Evolutionary conservation across 2,888 invertebrate genomes (phyloP).

Genomic region (Reticulitermes lucifugus): DNA sequence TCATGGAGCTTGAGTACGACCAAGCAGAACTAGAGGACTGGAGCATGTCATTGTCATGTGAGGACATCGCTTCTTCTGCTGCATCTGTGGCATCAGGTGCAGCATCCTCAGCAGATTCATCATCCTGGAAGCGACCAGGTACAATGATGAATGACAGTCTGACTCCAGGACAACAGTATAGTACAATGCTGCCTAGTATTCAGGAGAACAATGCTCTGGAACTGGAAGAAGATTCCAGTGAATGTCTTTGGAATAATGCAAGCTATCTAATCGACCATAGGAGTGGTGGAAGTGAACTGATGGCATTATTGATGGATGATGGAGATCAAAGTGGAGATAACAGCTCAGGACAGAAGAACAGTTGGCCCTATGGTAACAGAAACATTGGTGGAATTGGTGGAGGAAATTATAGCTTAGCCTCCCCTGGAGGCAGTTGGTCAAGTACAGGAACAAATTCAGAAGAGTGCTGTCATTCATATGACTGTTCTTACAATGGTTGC

Average conservation of each 20-base stretch:
- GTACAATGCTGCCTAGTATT: conserved; percentile 72
- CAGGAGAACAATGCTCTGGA: conserved; percentile 79
- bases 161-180: conserved; percentile 31
- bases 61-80: conserved; percentile 66
- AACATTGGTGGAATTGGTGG: conserved; percentile 59
- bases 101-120: neutral
- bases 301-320: conserved; percentile 55
- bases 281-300: conserved; percentile 73
- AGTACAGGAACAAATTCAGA: conserved; percentile 64
- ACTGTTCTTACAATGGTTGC: conserved; percentile 57
- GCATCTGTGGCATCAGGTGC: conserved; percentile 7
- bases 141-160: conserved; percentile 1
- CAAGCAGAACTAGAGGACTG: conserved; percentile 83
- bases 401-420: conserved; percentile 62
- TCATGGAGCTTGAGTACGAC: conserved; percentile 79
- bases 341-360: conserved; percentile 30
- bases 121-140: conserved; percentile 27
- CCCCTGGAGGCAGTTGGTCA: conserved; percentile 74
- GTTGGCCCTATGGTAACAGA: conserved; percentile 51
- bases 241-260: conserved; percentile 81
- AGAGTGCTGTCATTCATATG: conserved; percentile 54
- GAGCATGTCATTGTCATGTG: conserved; percentile 79
- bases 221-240: conserved; percentile 79
- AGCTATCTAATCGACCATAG: conserved; percentile 74
- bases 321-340: conserved; percentile 20